phyloP scores from a whole-genome alignment of 1,140 invertebrate species.

The Drosophila pruinosa region DNA sequence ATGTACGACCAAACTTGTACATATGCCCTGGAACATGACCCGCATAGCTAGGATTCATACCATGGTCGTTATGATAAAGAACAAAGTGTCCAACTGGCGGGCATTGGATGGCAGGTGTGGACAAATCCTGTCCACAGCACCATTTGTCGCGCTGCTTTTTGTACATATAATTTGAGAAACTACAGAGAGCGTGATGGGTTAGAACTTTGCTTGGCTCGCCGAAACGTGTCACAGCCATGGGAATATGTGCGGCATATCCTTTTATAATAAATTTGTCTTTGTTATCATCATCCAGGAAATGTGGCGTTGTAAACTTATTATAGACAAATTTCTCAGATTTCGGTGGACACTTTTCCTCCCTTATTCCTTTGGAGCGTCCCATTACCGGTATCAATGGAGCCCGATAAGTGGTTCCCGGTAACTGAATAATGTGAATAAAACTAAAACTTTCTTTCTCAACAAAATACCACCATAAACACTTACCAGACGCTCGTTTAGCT shows the following conservation, averaged over 20 bases:
- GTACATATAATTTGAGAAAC: slow-evolving; percentile 88
- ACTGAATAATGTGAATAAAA: slow-evolving; percentile 77
- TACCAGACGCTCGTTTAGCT: slow-evolving; percentile 86
- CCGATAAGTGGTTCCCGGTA: slow-evolving; percentile 86
- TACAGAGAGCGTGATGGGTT: slow-evolving; percentile 86
- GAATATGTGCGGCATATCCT: slow-evolving; percentile 87
- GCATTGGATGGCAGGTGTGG: slow-evolving; percentile 54
- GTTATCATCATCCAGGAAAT: slow-evolving; percentile 87
- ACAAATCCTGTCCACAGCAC: slow-evolving; percentile 85
- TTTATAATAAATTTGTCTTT: slow-evolving; percentile 87
- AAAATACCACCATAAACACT: slow-evolving; percentile 39
- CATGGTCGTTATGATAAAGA: slow-evolving; percentile 88
- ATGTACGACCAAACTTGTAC: slow-evolving; percentile 88
- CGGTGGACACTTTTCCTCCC: slow-evolving; percentile 84
- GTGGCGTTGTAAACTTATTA: slow-evolving; percentile 85
- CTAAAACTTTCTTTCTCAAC: background rate
- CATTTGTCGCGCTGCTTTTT: slow-evolving; percentile 85
- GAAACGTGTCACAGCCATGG: slow-evolving; percentile 86
- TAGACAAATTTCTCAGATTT: slow-evolving; percentile 83
- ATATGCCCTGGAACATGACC: slow-evolving; percentile 88
- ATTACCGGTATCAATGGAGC: slow-evolving; percentile 86
- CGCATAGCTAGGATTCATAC: slow-evolving; percentile 88
- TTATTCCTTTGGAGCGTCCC: slow-evolving; percentile 86
- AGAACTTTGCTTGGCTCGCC: slow-evolving; percentile 86
- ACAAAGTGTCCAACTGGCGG: slow-evolving; percentile 84